These are phyloP conservation scores for Alethe castanea DNA, from an alignment of 2,113 vertebrate species.

Conservation along the genomic window DNA sequence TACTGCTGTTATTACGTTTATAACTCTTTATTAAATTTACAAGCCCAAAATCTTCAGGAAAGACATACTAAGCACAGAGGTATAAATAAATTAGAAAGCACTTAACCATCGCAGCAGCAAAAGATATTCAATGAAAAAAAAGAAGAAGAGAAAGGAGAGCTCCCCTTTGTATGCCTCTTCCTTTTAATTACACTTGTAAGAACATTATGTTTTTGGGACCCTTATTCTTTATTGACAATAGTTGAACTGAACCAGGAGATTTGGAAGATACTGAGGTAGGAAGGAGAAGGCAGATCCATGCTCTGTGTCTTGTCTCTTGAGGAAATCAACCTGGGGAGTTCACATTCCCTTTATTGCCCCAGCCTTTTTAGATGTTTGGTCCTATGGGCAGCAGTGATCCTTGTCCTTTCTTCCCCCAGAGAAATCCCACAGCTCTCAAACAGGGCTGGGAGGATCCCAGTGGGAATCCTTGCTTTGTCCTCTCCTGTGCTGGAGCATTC, in stretches of 20 bases:
- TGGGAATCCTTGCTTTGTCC: background rate
- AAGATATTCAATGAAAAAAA: background rate
- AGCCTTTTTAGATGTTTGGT: background rate
- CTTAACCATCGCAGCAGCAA: background rate
- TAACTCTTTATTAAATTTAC: constrained; percentile 48
- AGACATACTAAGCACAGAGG: background rate
- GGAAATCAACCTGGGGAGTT: background rate
- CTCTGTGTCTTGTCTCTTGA: background rate
- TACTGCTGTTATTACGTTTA: constrained; percentile 10
- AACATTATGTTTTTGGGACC: background rate
- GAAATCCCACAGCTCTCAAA: background rate
- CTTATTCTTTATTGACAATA: background rate
- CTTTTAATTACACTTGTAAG: background rate
- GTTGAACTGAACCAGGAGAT: background rate
- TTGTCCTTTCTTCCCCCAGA: background rate
- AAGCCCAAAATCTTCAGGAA: constrained; percentile 6
- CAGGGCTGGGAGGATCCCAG: background rate
- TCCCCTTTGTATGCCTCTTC: background rate
- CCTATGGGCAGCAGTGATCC: background rate
- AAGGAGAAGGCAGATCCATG: background rate
- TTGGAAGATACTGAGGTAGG: background rate
- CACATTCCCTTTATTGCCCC: background rate
- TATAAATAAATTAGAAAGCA: constrained; percentile 41
- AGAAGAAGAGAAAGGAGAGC: background rate
- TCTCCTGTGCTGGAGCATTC: background rate